Evolutionary conservation across 2,888 invertebrate species (phyloP).

Genomic region (Phaonia tiefii): DNA sequence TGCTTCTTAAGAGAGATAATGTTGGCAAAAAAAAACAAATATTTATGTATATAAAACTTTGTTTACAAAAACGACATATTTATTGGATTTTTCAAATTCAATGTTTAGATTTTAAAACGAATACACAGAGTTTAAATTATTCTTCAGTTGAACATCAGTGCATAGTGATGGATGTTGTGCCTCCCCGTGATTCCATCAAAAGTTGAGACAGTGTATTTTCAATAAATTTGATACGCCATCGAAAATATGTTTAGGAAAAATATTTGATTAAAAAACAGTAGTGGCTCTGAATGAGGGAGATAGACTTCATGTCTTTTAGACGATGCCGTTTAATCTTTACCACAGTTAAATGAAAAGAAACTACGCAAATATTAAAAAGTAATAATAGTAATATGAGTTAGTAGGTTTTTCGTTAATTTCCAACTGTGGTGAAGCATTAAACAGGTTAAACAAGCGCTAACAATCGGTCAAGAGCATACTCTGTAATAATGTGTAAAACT

Average conservation of each 20-base stretch:
- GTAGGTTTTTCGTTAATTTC: background rate
- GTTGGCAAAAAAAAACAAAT: background rate
- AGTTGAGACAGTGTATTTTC: background rate
- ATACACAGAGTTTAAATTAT: too few relatives aligned
- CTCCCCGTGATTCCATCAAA: background rate
- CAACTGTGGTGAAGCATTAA: background rate
- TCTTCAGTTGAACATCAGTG: background rate
- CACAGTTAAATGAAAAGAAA: background rate
- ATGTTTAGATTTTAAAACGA: background rate
- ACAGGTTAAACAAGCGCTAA: background rate
- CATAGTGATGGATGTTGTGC: background rate
- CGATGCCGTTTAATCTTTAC: background rate
- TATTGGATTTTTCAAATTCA: conserved; percentile 32
- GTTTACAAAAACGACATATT: conserved; percentile 34
- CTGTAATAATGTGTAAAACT: background rate
- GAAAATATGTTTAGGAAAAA: background rate
- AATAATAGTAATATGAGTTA: conserved; percentile 2
- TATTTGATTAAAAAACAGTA: background rate
- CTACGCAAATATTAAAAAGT: conserved; percentile 8
- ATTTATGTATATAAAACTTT: conserved; percentile 15
- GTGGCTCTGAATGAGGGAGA: conserved; percentile 6
- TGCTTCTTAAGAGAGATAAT: too few relatives aligned
- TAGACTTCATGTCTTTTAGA: background rate
- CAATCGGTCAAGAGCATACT: conserved; percentile 9
- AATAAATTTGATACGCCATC: conserved; percentile 24